A percentile compares a stretch with the other conserved stretches of the same genome.
These are phyloP conservation scores for Eremophila alpestris DNA, from an alignment of 2,797 vertebrate genomes.

Conservation along the genomic window DNA sequence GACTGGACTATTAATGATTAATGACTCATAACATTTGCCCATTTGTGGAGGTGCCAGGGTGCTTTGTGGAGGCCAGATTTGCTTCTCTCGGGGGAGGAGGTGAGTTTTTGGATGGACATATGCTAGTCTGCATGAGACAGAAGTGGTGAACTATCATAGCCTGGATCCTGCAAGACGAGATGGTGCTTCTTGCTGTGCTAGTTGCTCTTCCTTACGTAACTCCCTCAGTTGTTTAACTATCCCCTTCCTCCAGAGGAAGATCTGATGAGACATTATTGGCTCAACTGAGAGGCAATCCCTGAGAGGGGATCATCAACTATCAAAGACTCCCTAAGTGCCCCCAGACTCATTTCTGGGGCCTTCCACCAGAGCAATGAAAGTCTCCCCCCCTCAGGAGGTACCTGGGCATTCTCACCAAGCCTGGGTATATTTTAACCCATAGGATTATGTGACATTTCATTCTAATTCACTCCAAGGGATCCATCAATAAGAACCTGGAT, in stretches of 20 bases:
- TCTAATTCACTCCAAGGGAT: not conserved
- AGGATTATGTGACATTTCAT: not conserved
- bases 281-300: not conserved
- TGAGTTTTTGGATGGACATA: not conserved
- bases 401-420: not conserved
- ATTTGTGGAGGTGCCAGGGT: not conserved
- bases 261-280: not conserved
- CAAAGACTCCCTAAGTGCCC: not conserved
- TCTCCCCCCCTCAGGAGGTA: too few relatives aligned
- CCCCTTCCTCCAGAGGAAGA: not conserved
- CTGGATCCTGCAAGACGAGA: not conserved
- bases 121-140: not conserved
- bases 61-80: not conserved
- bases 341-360: not conserved
- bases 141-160: not conserved
- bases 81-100: not conserved
- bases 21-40: not conserved
- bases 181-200: not conserved
- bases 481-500: not conserved
- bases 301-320: not conserved
- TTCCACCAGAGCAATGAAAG: not conserved
- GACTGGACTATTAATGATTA: not conserved
- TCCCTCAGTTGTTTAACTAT: not conserved
- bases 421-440: not conserved
- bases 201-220: not conserved